These are phyloP conservation scores for Spialia ferax DNA, from an alignment of 2,888 invertebrate genomes.

Conservation along the genomic window DNA sequence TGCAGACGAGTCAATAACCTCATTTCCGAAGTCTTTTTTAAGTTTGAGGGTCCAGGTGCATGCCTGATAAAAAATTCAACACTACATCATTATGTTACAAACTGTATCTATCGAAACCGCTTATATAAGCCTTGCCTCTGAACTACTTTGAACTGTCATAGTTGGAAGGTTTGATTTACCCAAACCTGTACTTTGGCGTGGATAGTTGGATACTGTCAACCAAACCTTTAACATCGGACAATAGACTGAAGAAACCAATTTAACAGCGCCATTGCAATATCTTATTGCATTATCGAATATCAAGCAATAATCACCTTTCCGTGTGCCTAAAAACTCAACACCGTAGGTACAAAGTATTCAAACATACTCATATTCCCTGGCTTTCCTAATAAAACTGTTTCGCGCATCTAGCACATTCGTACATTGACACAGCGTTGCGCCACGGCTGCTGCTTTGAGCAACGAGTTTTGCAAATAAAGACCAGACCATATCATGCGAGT, in stretches of 20 bases:
- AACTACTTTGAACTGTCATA: background rate
- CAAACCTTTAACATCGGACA: no score
- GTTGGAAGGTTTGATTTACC: background rate
- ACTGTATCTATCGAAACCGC: no score
- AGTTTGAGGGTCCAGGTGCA: no score
- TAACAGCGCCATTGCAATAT: background rate
- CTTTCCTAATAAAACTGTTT: slow-evolving; percentile 31
- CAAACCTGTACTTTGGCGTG: background rate
- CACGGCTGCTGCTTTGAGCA: slow-evolving; percentile 19
- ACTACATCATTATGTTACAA: no score
- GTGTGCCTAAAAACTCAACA: background rate
- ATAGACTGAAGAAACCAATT: background rate
- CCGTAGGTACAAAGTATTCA: background rate
- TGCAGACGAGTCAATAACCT: no score
- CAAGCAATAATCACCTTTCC: slow-evolving; percentile 12
- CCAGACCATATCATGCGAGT: slow-evolving; percentile 20
- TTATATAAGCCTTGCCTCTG: no score
- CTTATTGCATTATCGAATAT: background rate
- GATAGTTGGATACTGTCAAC: no score
- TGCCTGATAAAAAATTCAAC: no score
- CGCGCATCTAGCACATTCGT: slow-evolving; percentile 39
- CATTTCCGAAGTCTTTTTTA: no score
- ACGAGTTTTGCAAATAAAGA: slow-evolving; percentile 35
- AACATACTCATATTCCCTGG: slow-evolving; percentile 8
- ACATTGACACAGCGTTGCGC: slow-evolving; percentile 35